phyloP scores from a whole-genome alignment of 2,113 vertebrate species.

The Chelonoidis abingdonii region DNA sequence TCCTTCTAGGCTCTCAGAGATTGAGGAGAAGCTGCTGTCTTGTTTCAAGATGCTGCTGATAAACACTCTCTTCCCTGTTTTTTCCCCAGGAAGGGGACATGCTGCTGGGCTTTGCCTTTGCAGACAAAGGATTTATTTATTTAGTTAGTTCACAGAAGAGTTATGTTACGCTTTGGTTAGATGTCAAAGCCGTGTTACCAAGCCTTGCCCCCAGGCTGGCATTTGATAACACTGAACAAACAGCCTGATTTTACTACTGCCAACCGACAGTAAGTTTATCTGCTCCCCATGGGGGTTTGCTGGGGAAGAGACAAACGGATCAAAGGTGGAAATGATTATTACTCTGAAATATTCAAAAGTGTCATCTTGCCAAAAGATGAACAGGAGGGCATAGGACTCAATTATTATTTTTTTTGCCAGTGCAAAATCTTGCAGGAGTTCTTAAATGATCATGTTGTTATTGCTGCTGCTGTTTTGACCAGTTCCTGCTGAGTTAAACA shows the following conservation, averaged over 20 bases:
- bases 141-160: background rate
- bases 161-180: background rate
- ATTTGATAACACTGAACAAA: background rate
- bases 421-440: background rate
- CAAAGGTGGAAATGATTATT: conserved; percentile 6
- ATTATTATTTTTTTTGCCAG: background rate
- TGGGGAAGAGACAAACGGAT: background rate
- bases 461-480: background rate
- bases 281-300: background rate
- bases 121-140: background rate
- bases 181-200: background rate
- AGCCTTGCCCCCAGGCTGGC: background rate
- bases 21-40: background rate
- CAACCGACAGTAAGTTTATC: background rate
- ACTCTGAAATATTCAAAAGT: background rate
- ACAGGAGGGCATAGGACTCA: background rate
- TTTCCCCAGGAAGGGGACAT: background rate
- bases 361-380: background rate
- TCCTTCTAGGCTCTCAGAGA: background rate
- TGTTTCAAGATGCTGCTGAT: background rate
- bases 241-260: background rate
- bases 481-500: background rate
- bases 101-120: background rate
- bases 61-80: fast-evolving
- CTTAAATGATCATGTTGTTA: background rate